Conservation (phyloP, 2,888 invertebrate species). For the Podotricha telesiphe region DNA sequence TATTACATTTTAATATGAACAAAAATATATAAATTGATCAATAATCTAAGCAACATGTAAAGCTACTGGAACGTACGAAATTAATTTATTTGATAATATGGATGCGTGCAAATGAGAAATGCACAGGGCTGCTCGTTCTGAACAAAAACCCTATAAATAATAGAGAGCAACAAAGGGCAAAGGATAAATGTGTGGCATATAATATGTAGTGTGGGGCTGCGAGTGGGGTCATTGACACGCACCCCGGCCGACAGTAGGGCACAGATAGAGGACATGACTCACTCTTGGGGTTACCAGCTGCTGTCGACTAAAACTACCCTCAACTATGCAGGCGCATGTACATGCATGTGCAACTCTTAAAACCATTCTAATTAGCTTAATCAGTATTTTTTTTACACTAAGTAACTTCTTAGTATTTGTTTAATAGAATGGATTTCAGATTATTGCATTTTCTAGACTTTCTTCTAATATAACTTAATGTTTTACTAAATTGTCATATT, state of each 20-base stretch:
- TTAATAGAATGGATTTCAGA: background rate
- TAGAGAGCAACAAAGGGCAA: conserved; percentile 73
- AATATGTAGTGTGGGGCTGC: conserved; percentile 71
- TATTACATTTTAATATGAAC: background rate
- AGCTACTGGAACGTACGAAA: conserved; percentile 24
- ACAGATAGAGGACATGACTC: conserved; percentile 80
- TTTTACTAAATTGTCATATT: background rate
- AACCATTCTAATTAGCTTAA: conserved; percentile 49
- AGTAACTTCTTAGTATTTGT: background rate
- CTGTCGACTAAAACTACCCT: conserved; percentile 78
- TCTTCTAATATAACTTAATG: background rate
- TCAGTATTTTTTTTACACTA: conserved; percentile 28
- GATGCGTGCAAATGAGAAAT: conserved; percentile 61
- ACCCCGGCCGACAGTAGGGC: conserved; percentile 77
- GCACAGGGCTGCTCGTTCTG: conserved; percentile 59
- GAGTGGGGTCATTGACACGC: conserved; percentile 81
- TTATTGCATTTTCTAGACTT: background rate
- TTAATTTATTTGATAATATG: conserved; percentile 46
- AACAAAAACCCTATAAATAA: conserved; percentile 63
- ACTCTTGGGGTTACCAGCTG: conserved; percentile 81
- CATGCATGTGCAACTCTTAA: conserved; percentile 53
- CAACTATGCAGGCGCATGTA: conserved; percentile 56
- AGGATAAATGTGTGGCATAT: conserved; percentile 73
- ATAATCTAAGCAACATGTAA: background rate
- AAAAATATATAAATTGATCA: background rate